Conservation (phyloP, 1,140 invertebrate species). For the Bombus soroeensis region DNA sequence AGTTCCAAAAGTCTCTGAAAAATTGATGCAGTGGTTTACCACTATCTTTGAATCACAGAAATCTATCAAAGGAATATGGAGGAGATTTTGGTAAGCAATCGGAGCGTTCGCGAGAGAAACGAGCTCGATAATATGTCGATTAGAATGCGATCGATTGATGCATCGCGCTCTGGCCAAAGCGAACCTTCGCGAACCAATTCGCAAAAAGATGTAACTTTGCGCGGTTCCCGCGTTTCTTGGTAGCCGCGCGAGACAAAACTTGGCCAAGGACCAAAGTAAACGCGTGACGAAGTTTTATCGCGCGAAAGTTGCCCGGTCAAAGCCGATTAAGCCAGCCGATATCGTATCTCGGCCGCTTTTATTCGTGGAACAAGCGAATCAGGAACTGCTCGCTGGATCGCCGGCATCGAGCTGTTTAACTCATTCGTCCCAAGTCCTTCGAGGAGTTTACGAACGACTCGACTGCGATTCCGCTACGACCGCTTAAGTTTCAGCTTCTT, state of each 20-base stretch:
- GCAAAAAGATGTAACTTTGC: not conserved
- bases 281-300: conserved; percentile 40
- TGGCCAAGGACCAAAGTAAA: conserved; percentile 28
- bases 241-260: conserved; percentile 1
- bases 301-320: conserved; percentile 14
- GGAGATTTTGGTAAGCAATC: not conserved
- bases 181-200: not conserved
- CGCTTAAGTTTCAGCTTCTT: conserved; percentile 58
- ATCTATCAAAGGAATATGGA: no score
- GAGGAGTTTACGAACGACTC: conserved; percentile 59
- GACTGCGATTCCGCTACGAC: conserved; percentile 57
- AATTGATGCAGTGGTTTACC: no score
- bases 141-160: no score
- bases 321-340: conserved; percentile 51
- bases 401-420: conserved; percentile 58
- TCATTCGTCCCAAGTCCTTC: conserved; percentile 54
- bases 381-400: conserved; percentile 20
- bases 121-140: no score
- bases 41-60: no score
- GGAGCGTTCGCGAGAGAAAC: not conserved
- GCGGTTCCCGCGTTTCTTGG: not conserved
- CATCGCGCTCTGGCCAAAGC: no score
- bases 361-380: conserved; percentile 33
- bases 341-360: conserved; percentile 39
- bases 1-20: no score